These are phyloP conservation scores for Phymorhynchus buccinoides DNA, from an alignment of 1,140 invertebrate genomes.

Conservation along the genomic window DNA sequence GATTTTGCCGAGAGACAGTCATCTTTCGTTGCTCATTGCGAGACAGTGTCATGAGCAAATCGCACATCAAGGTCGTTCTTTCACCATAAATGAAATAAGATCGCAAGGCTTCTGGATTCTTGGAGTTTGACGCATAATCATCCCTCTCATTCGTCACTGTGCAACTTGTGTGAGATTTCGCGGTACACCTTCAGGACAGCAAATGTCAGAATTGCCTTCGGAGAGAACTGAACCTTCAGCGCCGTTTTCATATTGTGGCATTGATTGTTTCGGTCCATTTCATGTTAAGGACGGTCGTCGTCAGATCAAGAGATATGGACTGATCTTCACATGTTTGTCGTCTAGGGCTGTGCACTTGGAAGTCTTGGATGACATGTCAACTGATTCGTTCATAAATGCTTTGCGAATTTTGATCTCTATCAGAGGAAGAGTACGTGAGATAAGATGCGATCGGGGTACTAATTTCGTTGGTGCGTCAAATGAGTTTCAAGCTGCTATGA, in stretches of 20 bases:
- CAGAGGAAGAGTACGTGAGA: slow-evolving; percentile 26
- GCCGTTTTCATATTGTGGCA: slow-evolving; percentile 49
- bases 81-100: slow-evolving; percentile 44
- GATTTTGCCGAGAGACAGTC: slow-evolving; percentile 37
- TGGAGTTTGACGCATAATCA: slow-evolving; percentile 33
- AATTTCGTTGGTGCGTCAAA: slow-evolving; percentile 52
- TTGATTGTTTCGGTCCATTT: slow-evolving; percentile 57
- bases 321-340: slow-evolving; percentile 45
- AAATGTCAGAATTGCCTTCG: slow-evolving; percentile 15
- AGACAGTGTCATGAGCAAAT: slow-evolving; percentile 35
- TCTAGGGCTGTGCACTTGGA: slow-evolving; percentile 50
- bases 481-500: slow-evolving; percentile 32
- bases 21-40: slow-evolving; percentile 39
- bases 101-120: slow-evolving; percentile 47
- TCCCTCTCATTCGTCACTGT: slow-evolving; percentile 39
- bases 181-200: slow-evolving; percentile 33
- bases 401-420: slow-evolving; percentile 35
- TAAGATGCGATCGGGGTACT: slow-evolving; percentile 56
- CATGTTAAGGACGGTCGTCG: slow-evolving; percentile 36
- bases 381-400: slow-evolving; percentile 33
- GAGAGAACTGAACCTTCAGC: slow-evolving; percentile 30
- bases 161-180: slow-evolving; percentile 43
- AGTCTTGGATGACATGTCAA: slow-evolving; percentile 37
- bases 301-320: slow-evolving; percentile 42
- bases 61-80: slow-evolving; percentile 45